Evolutionary conservation across 2,888 invertebrate genomes (phyloP).

Genomic region (Lepetodrilus schrolli): DNA sequence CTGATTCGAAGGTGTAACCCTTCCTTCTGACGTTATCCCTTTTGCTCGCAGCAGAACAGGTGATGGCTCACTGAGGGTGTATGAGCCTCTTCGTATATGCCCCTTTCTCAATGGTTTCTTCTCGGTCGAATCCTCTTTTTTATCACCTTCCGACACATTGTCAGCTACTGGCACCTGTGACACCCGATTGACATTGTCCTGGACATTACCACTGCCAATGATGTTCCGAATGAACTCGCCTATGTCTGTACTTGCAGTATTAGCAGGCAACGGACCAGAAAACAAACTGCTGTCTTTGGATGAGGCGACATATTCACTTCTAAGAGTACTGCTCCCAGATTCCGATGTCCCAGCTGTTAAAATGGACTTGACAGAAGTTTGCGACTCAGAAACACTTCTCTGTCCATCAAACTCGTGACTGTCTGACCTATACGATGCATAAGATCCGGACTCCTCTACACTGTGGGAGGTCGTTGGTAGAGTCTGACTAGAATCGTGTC

Average conservation of each 20-base stretch:
- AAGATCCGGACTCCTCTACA: neutral
- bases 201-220: neutral
- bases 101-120: neutral
- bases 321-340: constrained; percentile 43
- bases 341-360: constrained; percentile 38
- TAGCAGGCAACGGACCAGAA: neutral
- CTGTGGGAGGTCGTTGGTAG: neutral
- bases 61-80: constrained; percentile 85
- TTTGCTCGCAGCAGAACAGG: constrained; percentile 79
- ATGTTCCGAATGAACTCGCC: constrained; percentile 3
- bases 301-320: constrained; percentile 19
- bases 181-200: neutral
- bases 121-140: neutral
- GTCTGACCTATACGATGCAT: neutral
- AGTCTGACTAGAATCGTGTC: neutral
- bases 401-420: neutral
- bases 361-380: constrained; percentile 28
- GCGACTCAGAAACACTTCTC: constrained; percentile 9
- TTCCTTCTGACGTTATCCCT: neutral
- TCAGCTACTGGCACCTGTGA: neutral
- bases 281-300: neutral
- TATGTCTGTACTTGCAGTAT: constrained; percentile 14
- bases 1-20: neutral
- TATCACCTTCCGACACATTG: neutral
- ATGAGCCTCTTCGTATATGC: constrained; percentile 83